Conservation (phyloP, 2,888 invertebrate genomes). For the Lucinisca nassula region DNA sequence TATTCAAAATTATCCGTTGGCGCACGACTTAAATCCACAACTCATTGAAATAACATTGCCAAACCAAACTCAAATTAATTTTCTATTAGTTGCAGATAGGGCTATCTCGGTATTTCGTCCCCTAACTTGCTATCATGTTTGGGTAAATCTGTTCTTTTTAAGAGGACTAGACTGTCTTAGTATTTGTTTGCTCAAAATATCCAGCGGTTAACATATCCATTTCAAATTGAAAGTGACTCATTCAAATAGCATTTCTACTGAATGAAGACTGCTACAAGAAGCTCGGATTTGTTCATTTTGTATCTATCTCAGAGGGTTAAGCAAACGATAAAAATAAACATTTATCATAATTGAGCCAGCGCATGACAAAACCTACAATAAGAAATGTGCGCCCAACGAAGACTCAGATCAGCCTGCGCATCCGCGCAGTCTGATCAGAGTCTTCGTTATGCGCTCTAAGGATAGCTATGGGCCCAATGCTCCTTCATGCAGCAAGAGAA, state of each 20-base stretch:
- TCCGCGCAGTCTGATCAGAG: too few relatives aligned
- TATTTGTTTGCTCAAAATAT: neutral
- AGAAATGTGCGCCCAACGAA: too few relatives aligned
- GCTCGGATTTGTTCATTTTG: neutral
- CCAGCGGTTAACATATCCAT: slow-evolving; percentile 15
- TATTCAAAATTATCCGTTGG: slow-evolving; percentile 62
- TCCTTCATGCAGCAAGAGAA: too few relatives aligned
- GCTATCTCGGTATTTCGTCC: slow-evolving; percentile 19
- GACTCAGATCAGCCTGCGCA: too few relatives aligned
- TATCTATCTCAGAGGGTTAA: neutral
- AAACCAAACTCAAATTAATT: slow-evolving; percentile 55
- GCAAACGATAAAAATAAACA: neutral
- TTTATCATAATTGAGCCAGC: neutral
- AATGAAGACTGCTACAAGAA: neutral
- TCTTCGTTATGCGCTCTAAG: too few relatives aligned
- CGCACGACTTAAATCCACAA: slow-evolving; percentile 60
- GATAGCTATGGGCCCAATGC: too few relatives aligned
- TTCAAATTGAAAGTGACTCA: slow-evolving; percentile 14
- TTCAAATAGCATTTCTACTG: neutral
- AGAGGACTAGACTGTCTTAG: slow-evolving; percentile 16
- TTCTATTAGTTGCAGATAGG: slow-evolving; percentile 59
- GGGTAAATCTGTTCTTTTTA: slow-evolving; percentile 23
- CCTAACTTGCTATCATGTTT: slow-evolving; percentile 1
- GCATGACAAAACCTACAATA: too few relatives aligned
- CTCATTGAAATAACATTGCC: slow-evolving; percentile 21